phyloP scores from a whole-genome alignment of 2,888 invertebrate genomes.

The Cyaniris semiargus region DNA sequence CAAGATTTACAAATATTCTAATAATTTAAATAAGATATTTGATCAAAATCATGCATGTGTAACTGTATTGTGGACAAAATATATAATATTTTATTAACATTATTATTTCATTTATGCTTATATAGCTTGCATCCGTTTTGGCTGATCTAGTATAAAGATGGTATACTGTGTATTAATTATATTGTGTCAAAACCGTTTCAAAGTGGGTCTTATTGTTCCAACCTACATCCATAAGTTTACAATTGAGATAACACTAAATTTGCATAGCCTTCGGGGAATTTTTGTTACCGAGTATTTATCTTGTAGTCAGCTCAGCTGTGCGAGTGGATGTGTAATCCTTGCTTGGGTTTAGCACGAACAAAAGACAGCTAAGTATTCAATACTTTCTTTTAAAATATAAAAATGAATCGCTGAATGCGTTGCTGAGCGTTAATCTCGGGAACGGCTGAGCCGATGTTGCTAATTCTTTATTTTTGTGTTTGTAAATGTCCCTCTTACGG shows the following conservation, averaged over 20 bases:
- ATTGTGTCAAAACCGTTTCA: not conserved
- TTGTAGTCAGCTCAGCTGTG: not conserved
- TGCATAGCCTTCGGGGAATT: constrained; percentile 17
- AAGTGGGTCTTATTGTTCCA: constrained; percentile 21
- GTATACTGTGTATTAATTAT: not conserved
- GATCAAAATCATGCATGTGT: too few species aligned
- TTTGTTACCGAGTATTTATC: constrained; percentile 11
- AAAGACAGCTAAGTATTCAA: not conserved
- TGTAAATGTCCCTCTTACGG: too few species aligned
- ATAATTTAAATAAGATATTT: too few species aligned
- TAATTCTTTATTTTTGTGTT: too few species aligned
- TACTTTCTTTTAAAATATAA: not conserved
- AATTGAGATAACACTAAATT: constrained; percentile 18
- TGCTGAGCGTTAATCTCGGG: too few species aligned
- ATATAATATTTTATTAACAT: too few species aligned
- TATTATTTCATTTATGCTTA: too few species aligned
- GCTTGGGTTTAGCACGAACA: not conserved
- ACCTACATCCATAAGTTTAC: constrained; percentile 26
- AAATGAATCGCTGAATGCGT: too few species aligned
- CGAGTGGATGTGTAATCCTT: not conserved
- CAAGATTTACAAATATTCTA: too few species aligned
- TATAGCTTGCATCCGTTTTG: too few species aligned
- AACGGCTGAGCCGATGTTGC: too few species aligned
- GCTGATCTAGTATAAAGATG: not conserved
- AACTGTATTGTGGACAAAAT: too few species aligned